Evolutionary conservation across 1,140 invertebrate species (phyloP).

Genomic region (Semibalanus balanoides): DNA sequence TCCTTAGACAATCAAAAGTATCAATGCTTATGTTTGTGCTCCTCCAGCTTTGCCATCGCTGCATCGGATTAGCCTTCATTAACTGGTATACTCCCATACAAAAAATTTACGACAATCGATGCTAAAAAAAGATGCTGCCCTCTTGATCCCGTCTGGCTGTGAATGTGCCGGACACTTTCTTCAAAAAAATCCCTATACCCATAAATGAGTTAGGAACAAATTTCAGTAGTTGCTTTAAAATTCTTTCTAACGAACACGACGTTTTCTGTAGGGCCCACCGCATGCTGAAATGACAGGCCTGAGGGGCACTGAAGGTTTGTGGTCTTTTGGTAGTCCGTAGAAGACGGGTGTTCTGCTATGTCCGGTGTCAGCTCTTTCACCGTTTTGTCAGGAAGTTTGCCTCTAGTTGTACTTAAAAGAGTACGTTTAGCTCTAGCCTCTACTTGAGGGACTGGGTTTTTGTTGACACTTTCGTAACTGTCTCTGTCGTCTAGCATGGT

Average conservation of each 20-base stretch:
- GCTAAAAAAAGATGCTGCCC: neutral
- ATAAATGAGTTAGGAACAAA: neutral
- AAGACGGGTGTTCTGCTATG: neutral
- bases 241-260: neutral
- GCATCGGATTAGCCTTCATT: neutral
- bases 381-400: neutral
- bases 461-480: too few species aligned
- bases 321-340: neutral
- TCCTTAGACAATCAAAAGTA: neutral
- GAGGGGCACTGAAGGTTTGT: neutral
- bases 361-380: neutral
- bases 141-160: neutral
- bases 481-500: too few species aligned
- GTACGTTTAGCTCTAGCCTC: too few species aligned
- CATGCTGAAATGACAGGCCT: neutral
- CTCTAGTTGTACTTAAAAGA: neutral
- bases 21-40: neutral
- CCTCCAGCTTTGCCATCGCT: neutral
- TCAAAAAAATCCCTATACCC: neutral
- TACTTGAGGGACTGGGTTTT: too few species aligned
- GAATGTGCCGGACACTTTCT: neutral
- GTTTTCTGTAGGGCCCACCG: neutral
- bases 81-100: neutral
- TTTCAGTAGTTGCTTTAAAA: neutral
- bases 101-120: neutral